Conservation (phyloP, 2,888 invertebrate species). For the Drosophila mulleri region DNA sequence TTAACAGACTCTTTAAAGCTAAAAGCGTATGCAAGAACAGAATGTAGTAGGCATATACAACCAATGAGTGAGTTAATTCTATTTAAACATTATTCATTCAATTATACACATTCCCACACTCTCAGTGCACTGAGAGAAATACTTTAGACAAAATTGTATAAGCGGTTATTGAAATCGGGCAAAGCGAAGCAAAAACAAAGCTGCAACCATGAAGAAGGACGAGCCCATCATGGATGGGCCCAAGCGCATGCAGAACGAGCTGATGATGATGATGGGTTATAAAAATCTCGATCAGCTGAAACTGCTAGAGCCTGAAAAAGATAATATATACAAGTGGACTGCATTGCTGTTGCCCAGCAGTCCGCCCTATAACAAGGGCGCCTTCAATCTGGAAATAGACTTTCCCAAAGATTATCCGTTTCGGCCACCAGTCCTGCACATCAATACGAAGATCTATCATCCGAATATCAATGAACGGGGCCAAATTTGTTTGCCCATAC, state of each 20-base stretch:
- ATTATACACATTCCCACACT: background rate
- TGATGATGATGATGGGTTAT: conserved; percentile 93
- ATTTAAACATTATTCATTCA: background rate
- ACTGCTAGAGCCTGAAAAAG: conserved; percentile 96
- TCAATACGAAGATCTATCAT: conserved; percentile 99
- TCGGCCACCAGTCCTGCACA: conserved; percentile 98
- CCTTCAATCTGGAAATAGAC: conserved; percentile 98
- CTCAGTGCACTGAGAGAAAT: conserved; percentile 43
- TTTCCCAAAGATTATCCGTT: conserved; percentile 99
- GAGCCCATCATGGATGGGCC: conserved; percentile 75
- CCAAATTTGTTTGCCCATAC: conserved; percentile 98
- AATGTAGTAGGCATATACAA: background rate
- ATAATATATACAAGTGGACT: conserved; percentile 97
- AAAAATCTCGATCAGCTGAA: conserved; percentile 92
- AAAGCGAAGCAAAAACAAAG: no score
- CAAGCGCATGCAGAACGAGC: conserved; percentile 88
- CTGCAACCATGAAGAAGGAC: conserved; percentile 43
- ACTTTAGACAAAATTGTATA: conserved; percentile 16
- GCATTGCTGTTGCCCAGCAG: conserved; percentile 98
- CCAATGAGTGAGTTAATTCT: background rate
- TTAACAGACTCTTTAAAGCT: background rate
- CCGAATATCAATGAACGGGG: conserved; percentile 99
- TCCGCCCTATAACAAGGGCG: conserved; percentile 98
- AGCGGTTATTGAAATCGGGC: background rate
- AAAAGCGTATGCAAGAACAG: background rate